phyloP scores from a whole-genome alignment of 2,797 vertebrate species.

The Brotula barbata region DNA sequence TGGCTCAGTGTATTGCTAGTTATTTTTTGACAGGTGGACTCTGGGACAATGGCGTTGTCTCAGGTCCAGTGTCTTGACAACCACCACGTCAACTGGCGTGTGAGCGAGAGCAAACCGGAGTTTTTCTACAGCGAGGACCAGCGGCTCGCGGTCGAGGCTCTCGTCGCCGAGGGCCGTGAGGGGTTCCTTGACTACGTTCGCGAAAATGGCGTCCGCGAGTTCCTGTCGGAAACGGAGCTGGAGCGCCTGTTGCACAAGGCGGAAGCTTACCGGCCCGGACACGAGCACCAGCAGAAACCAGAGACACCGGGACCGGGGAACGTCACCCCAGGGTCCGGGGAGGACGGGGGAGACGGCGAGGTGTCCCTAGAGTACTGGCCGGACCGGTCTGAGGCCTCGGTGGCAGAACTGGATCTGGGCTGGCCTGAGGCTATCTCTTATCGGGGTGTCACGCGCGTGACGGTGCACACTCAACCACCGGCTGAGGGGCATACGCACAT shows the following conservation, averaged over 20 bases:
- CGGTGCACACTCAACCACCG: slow-evolving; percentile 93
- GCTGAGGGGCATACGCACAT: slow-evolving; percentile 89
- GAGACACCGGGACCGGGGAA: slow-evolving; percentile 58
- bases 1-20: slow-evolving; percentile 31
- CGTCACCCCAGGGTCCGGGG: slow-evolving; percentile 54
- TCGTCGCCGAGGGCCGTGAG: slow-evolving; percentile 80
- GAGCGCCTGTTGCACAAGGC: slow-evolving; percentile 76
- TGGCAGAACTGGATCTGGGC: slow-evolving; percentile 92
- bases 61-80: slow-evolving; percentile 95
- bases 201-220: slow-evolving; percentile 82
- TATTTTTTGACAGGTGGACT: background rate
- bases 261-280: slow-evolving; percentile 85
- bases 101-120: slow-evolving; percentile 92
- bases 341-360: slow-evolving; percentile 67
- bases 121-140: slow-evolving; percentile 98
- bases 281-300: slow-evolving; percentile 72
- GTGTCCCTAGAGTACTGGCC: slow-evolving; percentile 97
- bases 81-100: slow-evolving; percentile 92
- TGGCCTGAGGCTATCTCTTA: slow-evolving; percentile 92
- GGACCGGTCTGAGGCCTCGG: slow-evolving; percentile 89
- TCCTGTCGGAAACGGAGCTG: slow-evolving; percentile 90
- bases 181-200: slow-evolving; percentile 84
- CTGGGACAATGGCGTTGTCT: slow-evolving; percentile 86
- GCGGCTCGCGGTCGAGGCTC: slow-evolving; percentile 87
- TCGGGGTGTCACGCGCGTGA: slow-evolving; percentile 92